A percentile compares a stretch with the other conserved stretches of the same genome.
Conservation (phyloP, 35 echinoderm and acorn worm genomes). For the Eucidaris tribuloides region DNA sequence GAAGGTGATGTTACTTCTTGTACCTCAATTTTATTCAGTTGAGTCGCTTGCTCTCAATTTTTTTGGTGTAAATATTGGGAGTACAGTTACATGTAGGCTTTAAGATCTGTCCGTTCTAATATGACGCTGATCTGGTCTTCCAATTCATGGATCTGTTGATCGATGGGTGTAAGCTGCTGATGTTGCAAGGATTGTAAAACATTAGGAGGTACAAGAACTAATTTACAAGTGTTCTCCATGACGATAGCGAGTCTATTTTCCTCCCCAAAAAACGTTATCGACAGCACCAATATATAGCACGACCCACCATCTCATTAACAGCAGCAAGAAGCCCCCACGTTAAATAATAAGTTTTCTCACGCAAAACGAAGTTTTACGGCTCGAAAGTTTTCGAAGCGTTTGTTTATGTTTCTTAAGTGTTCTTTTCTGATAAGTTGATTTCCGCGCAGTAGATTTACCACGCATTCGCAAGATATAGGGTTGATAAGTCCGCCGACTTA, state of each 20-base stretch:
- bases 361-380: not conserved
- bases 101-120: constrained; percentile 16
- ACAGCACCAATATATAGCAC: not conserved
- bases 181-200: not conserved
- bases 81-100: not conserved
- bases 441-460: constrained; percentile 9
- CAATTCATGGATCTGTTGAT: not conserved
- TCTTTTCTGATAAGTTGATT: constrained; percentile 9
- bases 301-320: not conserved
- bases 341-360: constrained; percentile 30
- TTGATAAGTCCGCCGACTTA: not conserved
- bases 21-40: not conserved
- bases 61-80: constrained; percentile 10
- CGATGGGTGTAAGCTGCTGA: not conserved
- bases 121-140: constrained; percentile 24
- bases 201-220: constrained; percentile 3
- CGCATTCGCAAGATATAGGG: constrained; percentile 8
- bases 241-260: not conserved
- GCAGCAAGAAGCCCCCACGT: constrained; percentile 33
- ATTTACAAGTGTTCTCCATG: constrained; percentile 14
- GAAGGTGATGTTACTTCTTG: not conserved
- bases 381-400: constrained; percentile 7
- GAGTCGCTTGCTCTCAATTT: not conserved
- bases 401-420: constrained; percentile 10
- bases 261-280: not conserved